phyloP scores from a whole-genome alignment of 2,888 invertebrate genomes.

The Gortyna flavago region DNA sequence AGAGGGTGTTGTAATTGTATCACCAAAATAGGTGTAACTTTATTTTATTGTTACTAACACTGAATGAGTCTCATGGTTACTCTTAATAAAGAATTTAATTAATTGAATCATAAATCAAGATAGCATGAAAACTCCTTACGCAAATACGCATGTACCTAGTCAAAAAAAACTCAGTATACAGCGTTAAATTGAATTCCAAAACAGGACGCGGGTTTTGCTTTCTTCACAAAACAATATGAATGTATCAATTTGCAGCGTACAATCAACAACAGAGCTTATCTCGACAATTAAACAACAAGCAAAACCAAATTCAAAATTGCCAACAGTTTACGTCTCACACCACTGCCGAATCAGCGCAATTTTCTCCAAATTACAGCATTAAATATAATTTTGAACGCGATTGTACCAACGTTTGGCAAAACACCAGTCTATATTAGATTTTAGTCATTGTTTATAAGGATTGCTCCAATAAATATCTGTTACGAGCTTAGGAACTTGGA shows the following conservation, averaged over 20 bases:
- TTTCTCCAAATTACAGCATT: constrained; percentile 61
- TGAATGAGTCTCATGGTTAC: no score
- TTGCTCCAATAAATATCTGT: constrained; percentile 64
- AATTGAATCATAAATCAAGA: background rate
- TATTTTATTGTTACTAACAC: no score
- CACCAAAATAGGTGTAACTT: no score
- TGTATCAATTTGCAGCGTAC: background rate
- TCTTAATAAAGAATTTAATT: no score
- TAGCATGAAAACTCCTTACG: background rate
- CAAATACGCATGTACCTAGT: no score
- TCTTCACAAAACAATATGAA: background rate
- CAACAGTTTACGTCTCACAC: constrained; percentile 30
- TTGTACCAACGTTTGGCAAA: constrained; percentile 55
- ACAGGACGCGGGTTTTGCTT: background rate
- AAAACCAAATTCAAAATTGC: constrained; percentile 26
- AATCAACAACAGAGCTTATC: constrained; percentile 3
- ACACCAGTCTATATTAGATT: constrained; percentile 63
- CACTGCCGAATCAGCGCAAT: constrained; percentile 56
- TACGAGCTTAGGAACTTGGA: constrained; percentile 45
- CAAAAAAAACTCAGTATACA: background rate
- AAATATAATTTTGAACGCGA: constrained; percentile 64
- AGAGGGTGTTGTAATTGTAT: no score
- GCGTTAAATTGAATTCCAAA: background rate
- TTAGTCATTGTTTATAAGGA: constrained; percentile 65
- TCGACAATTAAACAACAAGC: constrained; percentile 12